Evolutionary conservation across 1,140 invertebrate species (phyloP), one percentile per base, ranked within the genome.

Genomic region (Probaryconus sp.): DNA sequence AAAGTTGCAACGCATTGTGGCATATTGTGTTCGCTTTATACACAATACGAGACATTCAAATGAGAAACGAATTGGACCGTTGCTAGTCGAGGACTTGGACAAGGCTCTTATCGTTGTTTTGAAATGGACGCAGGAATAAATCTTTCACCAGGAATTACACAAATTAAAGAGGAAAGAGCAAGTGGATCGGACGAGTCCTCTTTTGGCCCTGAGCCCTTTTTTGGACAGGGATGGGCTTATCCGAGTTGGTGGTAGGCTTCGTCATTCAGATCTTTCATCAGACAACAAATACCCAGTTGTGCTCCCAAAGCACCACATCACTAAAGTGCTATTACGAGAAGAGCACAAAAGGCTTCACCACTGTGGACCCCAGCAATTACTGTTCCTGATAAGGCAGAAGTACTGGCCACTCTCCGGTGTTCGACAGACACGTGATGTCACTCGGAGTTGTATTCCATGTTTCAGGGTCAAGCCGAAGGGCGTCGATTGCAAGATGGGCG

Each of bases 401-500:
- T 45, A 45, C 33, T 58, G 55, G 40, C 55, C 40, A n/a, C 5
- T 58, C 2, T 37, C 48, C 9, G 31, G 48, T 3, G 4, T 6
- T 0, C 21, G 48, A 10, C 31, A 51, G 26, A 11, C 20, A 3
- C 17, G 31, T 0, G 11, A 51, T 14, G 11, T 51, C 5, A 37
- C 31, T 18, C 33, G 48, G 0, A n/a, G n/a, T 85, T 53, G 35
- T 18, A 28, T 38, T 11, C 20, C 35, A 5, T 53, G 35, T 5
- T 53, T 26, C 11, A 26, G 13, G n/a, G 17, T 11, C 13, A 50
- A 31, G 10, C 28, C 28, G 2, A 4, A n/a, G n/a, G 5, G 4
- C 28, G n/a, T n/a, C 10, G n/a, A 24, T 4, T 24, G 7, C 7
- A 24, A 24, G 7, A 24, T 24, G 21, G 21, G 21, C 7, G 21